Evolutionary conservation across 2,113 vertebrate genomes (phyloP), one percentile per base, ranked within the genome.

Genomic region (Brevimyrus niger): DNA sequence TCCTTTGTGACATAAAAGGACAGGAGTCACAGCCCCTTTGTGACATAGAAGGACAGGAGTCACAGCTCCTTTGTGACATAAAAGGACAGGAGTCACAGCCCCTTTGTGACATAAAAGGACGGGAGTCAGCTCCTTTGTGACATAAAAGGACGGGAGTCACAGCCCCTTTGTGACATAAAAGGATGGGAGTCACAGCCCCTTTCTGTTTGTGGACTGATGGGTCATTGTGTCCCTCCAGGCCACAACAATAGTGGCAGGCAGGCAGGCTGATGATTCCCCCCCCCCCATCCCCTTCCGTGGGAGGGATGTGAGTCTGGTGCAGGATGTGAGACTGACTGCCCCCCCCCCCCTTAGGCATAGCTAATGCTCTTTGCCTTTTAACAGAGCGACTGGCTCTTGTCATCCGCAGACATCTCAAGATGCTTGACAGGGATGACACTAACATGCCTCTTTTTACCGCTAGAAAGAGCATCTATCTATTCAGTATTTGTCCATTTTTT

Each of bases 311-410:
- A 19, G 27, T 35, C 86, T 35, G 11, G 50, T 23, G 86, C 27
- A 50, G 86, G 86, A 53, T 55, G 86, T 58, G 50, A 27, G 31
- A 46, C 44, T 46, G 4, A 5, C 4, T 46, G 44, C 69, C 48
- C 85, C 85, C 53, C 83, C 89, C 7, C 46, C 89, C 58, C 46
- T 87, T 55, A 76, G 89, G 87, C 88, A 87, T 76, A 87, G 87
- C 48, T 88, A n/a, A 38, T 53, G 53, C 85, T 31, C 31, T 48
- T 10, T 15, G 47, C 17, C 31, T 88, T 19, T 76, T 88, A 53
- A 76, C 31, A 19, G 48, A 61, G 51, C 23, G 82, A 44, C 82
- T 61, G 61, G 23, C 47, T 31, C 65, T 69, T 88, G 87, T 89
- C 88, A 82, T 46, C 15, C 17, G 19, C 27, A n/a, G 13, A 82